phyloP scores from a whole-genome alignment of 1,140 invertebrate species.

The Trachymyrmex septentrionalis region DNA sequence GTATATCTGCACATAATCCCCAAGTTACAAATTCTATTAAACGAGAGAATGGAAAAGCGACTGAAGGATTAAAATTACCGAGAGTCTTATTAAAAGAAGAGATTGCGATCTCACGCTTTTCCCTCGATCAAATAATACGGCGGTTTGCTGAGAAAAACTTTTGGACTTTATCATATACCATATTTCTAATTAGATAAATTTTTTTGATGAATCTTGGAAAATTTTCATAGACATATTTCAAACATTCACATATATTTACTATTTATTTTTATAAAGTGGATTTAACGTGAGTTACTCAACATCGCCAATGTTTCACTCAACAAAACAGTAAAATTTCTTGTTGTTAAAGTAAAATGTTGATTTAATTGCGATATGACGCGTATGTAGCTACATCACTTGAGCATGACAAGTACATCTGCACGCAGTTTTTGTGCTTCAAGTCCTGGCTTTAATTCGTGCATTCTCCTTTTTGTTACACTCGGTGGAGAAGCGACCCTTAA shows the following conservation, averaged over 20 bases:
- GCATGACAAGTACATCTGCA: slow-evolving; percentile 10
- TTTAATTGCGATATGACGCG: background rate
- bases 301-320: background rate
- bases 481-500: slow-evolving; percentile 53
- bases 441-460: slow-evolving; percentile 31
- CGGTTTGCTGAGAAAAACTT: slow-evolving; percentile 21
- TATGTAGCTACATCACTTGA: background rate
- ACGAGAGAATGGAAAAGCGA: slow-evolving; percentile 19
- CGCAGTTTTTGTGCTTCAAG: slow-evolving; percentile 17
- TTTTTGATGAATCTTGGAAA: background rate
- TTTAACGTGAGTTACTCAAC: background rate
- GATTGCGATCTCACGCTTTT: slow-evolving; percentile 26
- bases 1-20: slow-evolving; percentile 51
- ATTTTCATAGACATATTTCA: background rate
- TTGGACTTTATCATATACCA: background rate
- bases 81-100: slow-evolving; percentile 54
- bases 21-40: slow-evolving; percentile 62
- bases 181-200: background rate
- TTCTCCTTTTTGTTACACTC: slow-evolving; percentile 49
- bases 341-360: background rate
- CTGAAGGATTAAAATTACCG: slow-evolving; percentile 59
- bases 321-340: background rate
- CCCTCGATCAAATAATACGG: slow-evolving; percentile 18
- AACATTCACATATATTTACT: background rate
- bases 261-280: background rate